Base-by-base conservation (phyloP, 1,140 invertebrate species). In the Sesamia nonagrioides region DNA sequence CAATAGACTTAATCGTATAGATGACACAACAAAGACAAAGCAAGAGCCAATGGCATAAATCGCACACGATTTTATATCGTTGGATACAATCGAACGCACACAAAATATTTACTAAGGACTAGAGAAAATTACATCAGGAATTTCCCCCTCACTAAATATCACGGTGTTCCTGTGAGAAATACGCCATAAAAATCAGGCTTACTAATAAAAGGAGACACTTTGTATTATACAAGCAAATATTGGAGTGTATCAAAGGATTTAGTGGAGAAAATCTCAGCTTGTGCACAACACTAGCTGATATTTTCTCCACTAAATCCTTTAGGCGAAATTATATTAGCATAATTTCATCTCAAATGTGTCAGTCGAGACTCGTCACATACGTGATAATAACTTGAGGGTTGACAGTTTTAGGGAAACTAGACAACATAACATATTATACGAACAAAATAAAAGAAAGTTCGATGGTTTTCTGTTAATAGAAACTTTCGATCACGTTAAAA, bases 331-430 rank as follows among this genome's bases (percentile, higher is more conserved):
- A n/a, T n/a, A n/a, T n/a, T 88, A 89, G 87, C 84, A 88, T 80
- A 86, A 86, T 86, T 81, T 85, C 81, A 79, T 82, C 82, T 79
- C 73, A 83, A 84, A 85, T 82, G 78, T 86, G 84, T 86, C 73
- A 79, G 78, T 61, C 37, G 72, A 54, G 61, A 72, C 77, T 74
- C 78, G 60, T 84, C 83, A 81, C 82, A 82, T 82, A 40, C 80
- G 74, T 78, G 68, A 73, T 74, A 83, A 84, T 82, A 82, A 80
- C 42, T 76, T 9, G 52, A 86, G 86, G 86, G 86, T 58, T 87
- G 80, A 18, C 78, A 33, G 40, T 5, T 27, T 11, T 2, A 60
- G 5, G n/a, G 48, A 66, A 48, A 40, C 35, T 13, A 42, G 52
- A 21, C 9, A 37, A 35, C 8, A 33, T 42, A 69, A 35, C 6